A percentile compares a stretch with the other conserved stretches of the same genome.
Conservation (phyloP, 1,140 invertebrate species). For the Drosophila quadrilineata region DNA sequence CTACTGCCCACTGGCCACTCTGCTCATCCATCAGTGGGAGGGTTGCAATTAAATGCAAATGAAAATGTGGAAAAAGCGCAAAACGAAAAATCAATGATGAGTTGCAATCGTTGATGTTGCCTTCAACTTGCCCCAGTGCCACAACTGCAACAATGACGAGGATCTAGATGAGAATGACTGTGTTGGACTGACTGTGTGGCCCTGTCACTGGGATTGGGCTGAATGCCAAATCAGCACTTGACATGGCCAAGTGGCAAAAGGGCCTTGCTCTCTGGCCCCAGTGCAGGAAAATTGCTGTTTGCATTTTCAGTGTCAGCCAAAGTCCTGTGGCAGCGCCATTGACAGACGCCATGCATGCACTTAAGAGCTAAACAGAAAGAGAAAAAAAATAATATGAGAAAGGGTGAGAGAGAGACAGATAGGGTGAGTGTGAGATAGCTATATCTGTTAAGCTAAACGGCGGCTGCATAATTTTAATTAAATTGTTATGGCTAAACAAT, state of each 20-base stretch:
- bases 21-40: slow-evolving; percentile 6
- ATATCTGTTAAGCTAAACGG: no score
- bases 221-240: slow-evolving; percentile 66
- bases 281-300: no score
- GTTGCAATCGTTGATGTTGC: slow-evolving; percentile 21
- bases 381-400: background rate
- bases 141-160: no score
- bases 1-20: no score
- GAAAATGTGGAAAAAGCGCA: slow-evolving; percentile 3
- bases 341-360: slow-evolving; percentile 35
- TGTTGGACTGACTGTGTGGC: background rate
- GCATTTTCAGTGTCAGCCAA: slow-evolving; percentile 23
- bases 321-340: slow-evolving; percentile 24
- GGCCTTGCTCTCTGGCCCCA: no score
- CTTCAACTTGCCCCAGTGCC: slow-evolving; percentile 55
- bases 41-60: background rate
- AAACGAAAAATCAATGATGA: slow-evolving; percentile 40
- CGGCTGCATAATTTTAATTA: slow-evolving; percentile 61
- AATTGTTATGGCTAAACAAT: slow-evolving; percentile 55
- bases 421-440: no score
- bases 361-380: slow-evolving; percentile 12
- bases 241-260: slow-evolving; percentile 42
- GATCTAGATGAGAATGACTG: background rate
- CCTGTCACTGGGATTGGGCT: slow-evolving; percentile 42
- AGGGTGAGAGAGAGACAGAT: no score